A percentile compares a stretch with the other conserved stretches of the same genome.
phyloP scores from a whole-genome alignment of 2,888 invertebrate species.

The Ochropleura plecta region DNA sequence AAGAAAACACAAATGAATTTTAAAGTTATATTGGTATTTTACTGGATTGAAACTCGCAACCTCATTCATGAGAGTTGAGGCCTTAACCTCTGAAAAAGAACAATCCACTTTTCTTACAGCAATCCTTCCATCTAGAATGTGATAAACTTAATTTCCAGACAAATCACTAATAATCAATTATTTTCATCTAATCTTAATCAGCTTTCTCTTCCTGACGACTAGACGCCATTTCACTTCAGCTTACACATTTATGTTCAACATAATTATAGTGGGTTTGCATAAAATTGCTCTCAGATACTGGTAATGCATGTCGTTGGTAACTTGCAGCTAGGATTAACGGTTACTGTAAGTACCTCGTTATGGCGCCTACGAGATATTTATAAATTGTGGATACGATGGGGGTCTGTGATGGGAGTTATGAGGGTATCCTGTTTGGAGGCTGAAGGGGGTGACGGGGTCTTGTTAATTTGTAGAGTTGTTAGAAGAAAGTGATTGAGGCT shows the following conservation, averaged over 20 bases:
- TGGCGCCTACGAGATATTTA: conserved; percentile 51
- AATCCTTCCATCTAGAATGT: too few relatives aligned
- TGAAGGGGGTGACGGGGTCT: not conserved
- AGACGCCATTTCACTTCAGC: conserved; percentile 50
- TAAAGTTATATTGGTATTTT: too few relatives aligned
- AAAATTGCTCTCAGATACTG: conserved; percentile 49
- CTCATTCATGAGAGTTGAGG: too few relatives aligned
- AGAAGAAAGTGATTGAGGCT: not conserved
- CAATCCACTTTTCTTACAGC: too few relatives aligned
- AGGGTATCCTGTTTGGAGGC: conserved; percentile 8
- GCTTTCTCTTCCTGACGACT: conserved; percentile 60
- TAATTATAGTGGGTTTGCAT: conserved; percentile 57
- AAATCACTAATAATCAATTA: conserved; percentile 45
- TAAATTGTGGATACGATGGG: conserved; percentile 19
- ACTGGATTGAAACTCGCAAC: too few relatives aligned
- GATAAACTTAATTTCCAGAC: conserved; percentile 1
- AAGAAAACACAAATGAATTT: too few relatives aligned
- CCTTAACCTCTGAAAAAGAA: too few relatives aligned
- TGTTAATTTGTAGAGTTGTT: not conserved
- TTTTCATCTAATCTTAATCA: conserved; percentile 40
- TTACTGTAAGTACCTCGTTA: conserved; percentile 13
- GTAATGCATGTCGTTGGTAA: conserved; percentile 42
- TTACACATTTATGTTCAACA: conserved; percentile 43
- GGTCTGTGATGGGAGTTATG: conserved; percentile 6
- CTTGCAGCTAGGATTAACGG: conserved; percentile 50